Percentiles rank a stretch among this genome's conserved stretches.
phyloP scores from a whole-genome alignment of 1,140 invertebrate genomes.

The Cotesia typhae region DNA sequence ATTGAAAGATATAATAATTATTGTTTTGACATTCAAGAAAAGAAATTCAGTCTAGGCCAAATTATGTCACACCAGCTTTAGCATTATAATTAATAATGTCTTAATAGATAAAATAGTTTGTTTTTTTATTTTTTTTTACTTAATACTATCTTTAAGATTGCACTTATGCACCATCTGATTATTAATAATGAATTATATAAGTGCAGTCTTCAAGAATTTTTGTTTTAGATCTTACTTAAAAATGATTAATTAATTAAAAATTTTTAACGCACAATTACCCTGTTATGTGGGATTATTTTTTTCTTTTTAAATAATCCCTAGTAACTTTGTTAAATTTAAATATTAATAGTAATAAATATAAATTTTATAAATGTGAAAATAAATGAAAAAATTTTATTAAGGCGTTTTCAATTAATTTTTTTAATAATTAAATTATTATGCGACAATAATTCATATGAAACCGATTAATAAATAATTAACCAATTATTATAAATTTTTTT shows the following conservation, averaged over 20 bases:
- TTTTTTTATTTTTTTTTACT: conserved; percentile 10
- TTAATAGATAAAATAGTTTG: too few relatives aligned
- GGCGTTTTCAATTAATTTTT: conserved; percentile 12
- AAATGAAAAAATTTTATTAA: conserved; percentile 45
- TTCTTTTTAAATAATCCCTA: too few relatives aligned
- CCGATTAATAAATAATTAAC: too few relatives aligned
- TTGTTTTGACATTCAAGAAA: conserved; percentile 42
- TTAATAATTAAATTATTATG: conserved; percentile 55
- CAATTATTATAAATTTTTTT: too few relatives aligned
- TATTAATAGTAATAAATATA: conserved; percentile 39
- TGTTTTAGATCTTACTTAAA: conserved; percentile 20
- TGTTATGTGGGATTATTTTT: conserved; percentile 6
- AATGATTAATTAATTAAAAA: conserved; percentile 14
- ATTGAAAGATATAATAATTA: neutral
- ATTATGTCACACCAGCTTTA: conserved; percentile 44
- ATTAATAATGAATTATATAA: conserved; percentile 10
- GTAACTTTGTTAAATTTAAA: conserved; percentile 2
- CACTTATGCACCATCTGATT: conserved; percentile 39
- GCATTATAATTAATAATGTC: too few relatives aligned
- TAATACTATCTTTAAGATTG: conserved; percentile 41
- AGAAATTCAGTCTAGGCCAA: conserved; percentile 55
- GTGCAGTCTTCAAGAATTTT: conserved; percentile 16
- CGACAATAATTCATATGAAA: too few relatives aligned
- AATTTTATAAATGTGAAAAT: conserved; percentile 38
- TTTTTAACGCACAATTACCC: conserved; percentile 22